phyloP scores from a whole-genome alignment of 2,797 vertebrate genomes.

The Enteromius mattozi region DNA sequence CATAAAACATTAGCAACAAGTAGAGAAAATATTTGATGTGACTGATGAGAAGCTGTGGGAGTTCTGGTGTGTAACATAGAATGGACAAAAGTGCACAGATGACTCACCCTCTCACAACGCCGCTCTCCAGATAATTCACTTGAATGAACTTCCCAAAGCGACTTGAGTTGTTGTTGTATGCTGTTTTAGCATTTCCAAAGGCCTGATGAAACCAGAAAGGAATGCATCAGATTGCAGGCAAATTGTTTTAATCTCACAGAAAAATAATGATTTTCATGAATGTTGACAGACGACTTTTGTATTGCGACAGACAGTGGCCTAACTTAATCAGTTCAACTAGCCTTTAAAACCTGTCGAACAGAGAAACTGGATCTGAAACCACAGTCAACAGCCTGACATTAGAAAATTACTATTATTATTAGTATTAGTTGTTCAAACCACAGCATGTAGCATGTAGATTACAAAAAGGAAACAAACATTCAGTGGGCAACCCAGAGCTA shows the following conservation, averaged over 20 bases:
- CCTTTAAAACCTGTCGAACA: background rate
- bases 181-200: conserved; percentile 94
- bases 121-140: conserved; percentile 94
- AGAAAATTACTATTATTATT: background rate
- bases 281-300: background rate
- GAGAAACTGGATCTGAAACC: background rate
- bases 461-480: background rate
- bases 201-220: conserved; percentile 78
- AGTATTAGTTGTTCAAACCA: background rate
- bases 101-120: conserved; percentile 91
- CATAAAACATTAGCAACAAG: background rate
- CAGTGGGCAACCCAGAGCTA: background rate
- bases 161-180: conserved; percentile 95
- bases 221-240: background rate
- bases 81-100: background rate
- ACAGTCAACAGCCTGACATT: conserved; percentile 11
- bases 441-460: background rate
- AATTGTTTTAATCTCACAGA: background rate
- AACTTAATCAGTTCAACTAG: background rate
- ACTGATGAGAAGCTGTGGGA: background rate
- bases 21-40: background rate
- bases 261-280: conserved; percentile 1
- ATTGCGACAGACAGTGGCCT: background rate
- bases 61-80: background rate
- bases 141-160: conserved; percentile 97